Base-by-base conservation (phyloP, 2,888 invertebrate genomes). In the Cylindroiulus punctatus region DNA sequence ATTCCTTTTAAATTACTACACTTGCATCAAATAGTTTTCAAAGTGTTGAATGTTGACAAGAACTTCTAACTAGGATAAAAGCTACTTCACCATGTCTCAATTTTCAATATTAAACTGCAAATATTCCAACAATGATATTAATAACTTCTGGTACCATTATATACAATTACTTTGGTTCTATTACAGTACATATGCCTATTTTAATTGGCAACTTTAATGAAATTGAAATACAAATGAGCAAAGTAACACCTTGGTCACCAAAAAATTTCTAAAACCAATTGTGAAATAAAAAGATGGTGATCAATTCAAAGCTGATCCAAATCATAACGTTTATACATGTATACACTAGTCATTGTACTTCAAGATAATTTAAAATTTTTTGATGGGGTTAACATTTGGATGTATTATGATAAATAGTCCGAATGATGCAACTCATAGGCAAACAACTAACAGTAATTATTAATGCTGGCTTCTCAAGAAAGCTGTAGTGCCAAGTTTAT, bases 1-100 rank as follows among this genome's bases (percentile, higher is more conserved):
- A 76, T 76, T 76, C 76, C 76, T 17, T 76, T 76, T 76, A 76
- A 76, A 26, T 76, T 76, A 76, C 76, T 76, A 76, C 76, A 76
- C 32, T 76, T 76, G 76, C 76, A 76, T 76, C 76, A 76, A 76
- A 76, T 76, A 52, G 76, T 76, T 76, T 32, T 12, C 22, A 65
- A 65, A 17, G 30, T 30, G 76, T 26, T 76, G 30, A 8, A 12
- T 26, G n/a, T 30, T 76, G 76, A 76, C 30, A 76, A 30, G 76
- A 32, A 76, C 26, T 26, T 65, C 57, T 76, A 76, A 76, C 76
- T 76, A 76, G 17, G 76, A 76, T 76, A 76, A 76, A 76, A 30
- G 12, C 76, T 76, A 76, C 30, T 76, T 76, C 76, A 76, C 17
- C 26, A 26, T 10, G 32, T 76, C 76, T 76, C 30, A 65, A 44